Conservation (phyloP, 2,797 vertebrate genomes). For the Melanogrammus aeglefinus region DNA sequence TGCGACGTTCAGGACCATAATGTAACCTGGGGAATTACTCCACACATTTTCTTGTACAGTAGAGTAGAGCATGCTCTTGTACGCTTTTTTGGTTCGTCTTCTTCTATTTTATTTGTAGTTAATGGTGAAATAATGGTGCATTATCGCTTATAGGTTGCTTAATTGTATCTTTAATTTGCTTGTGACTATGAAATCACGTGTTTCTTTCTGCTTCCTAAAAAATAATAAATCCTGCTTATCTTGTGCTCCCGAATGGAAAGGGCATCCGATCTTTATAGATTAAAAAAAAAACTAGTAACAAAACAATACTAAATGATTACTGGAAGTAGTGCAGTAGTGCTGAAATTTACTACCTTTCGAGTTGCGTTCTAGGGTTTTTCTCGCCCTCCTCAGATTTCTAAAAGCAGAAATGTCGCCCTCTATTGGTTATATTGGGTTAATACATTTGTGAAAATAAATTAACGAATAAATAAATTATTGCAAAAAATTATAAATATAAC, state of each 20-base stretch:
- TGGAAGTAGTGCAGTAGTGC: too few species aligned
- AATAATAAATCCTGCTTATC: background rate
- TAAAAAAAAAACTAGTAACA: background rate
- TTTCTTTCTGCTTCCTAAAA: background rate
- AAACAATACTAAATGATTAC: too few species aligned
- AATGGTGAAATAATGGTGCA: too few species aligned
- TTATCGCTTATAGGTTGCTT: too few species aligned
- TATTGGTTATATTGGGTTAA: slow-evolving; percentile 1
- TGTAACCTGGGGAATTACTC: background rate
- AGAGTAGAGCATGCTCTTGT: background rate
- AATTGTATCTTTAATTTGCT: too few species aligned
- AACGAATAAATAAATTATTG: background rate
- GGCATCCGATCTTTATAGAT: background rate
- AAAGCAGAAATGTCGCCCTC: background rate
- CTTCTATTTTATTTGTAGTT: too few species aligned
- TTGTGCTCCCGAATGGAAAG: background rate
- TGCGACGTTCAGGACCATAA: slow-evolving; percentile 33
- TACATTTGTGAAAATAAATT: background rate
- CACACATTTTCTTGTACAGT: background rate
- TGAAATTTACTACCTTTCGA: background rate
- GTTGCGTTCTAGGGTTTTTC: background rate
- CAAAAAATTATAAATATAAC: background rate
- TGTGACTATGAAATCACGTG: background rate
- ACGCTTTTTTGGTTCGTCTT: background rate
- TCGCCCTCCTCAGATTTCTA: too few species aligned